Evolutionary conservation across 2,888 invertebrate species (phyloP).

Genomic region (Pammene fasciana): DNA sequence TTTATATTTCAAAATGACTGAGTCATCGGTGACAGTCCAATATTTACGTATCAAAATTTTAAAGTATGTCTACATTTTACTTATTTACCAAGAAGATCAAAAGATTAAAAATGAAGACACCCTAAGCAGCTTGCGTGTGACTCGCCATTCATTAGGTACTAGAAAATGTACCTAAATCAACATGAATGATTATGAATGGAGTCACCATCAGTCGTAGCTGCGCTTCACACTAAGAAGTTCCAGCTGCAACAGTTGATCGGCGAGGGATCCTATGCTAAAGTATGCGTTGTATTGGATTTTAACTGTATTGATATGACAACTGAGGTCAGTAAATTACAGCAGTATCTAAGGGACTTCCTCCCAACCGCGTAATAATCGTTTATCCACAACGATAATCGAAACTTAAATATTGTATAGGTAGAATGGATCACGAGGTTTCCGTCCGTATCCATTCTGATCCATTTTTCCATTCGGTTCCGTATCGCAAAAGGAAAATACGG

Average conservation of each 20-base stretch:
- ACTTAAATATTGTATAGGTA: too few relatives aligned
- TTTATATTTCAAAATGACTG: background rate
- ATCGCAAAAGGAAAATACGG: too few relatives aligned
- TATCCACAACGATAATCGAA: too few relatives aligned
- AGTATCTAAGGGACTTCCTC: too few relatives aligned
- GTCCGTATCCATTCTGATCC: too few relatives aligned
- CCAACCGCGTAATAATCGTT: too few relatives aligned
- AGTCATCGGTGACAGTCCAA: background rate
- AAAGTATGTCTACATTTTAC: background rate
- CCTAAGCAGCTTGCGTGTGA: constrained; percentile 25
- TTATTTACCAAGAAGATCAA: constrained; percentile 12
- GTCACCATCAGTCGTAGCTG: constrained; percentile 68
- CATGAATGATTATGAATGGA: constrained; percentile 54
- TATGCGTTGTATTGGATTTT: constrained; percentile 55
- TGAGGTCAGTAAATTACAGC: too few relatives aligned
- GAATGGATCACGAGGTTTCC: too few relatives aligned
- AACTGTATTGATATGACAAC: background rate
- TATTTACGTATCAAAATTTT: background rate
- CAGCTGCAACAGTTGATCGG: constrained; percentile 85
- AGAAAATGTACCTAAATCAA: constrained; percentile 57
- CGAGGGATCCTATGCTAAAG: constrained; percentile 91
- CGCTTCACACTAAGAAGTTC: constrained; percentile 83
- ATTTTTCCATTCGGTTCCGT: too few relatives aligned
- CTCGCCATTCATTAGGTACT: constrained; percentile 65
- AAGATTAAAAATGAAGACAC: constrained; percentile 35